Evolutionary conservation across 2,113 vertebrate species (phyloP), one percentile per base, ranked within the genome.

Genomic region (Greenwoodochromis staneri): DNA sequence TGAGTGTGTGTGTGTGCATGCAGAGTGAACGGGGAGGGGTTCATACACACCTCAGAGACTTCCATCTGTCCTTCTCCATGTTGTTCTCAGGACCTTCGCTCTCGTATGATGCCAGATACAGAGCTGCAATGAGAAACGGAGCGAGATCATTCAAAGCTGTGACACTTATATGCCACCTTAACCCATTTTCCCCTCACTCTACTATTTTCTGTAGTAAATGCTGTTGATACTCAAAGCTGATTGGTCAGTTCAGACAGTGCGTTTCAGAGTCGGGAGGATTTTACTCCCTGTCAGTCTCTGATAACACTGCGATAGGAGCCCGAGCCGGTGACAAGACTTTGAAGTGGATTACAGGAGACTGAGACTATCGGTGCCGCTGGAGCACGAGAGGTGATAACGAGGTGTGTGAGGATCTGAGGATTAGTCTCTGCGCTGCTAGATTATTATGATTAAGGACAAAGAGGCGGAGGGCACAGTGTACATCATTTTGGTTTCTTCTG

Each of bases 21-120:
- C 5, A 0, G 59, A 36, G 31, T n/a, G 31, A 36, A 1, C 17
- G 8, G 59, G 59, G 31, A 24, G n/a, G 34, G 13, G 11, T 0
- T 63, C 6, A 38, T 85, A 97, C 97, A 83, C 92, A 99, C 98
- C 98, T 98, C 83, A 99, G 96, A 88, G 97, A 96, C 96, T 98
- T 98, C 98, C 98, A 99, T 96, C 98, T 97, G 96, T 99, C 98
- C 90, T 98, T 98, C 94, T 99, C 98, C 93, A 97, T 89, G 90
- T 98, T 97, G 95, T 99, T 99, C 94, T 99, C 98, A 2, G 98
- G 98, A 57, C 98, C 97, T 94, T 99, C 98, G 1, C 98, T 98
- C 84, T 98, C 98, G 14, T 98, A 99, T 1, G 98, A 99, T 3
- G 98, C 98, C 97, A 98, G 94, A 90, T 97, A 98, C 94, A 99